Percentiles rank a stretch among this genome's conserved stretches.
Conservation (phyloP, 2,113 vertebrate genomes). For the Malurus cyaneus region DNA sequence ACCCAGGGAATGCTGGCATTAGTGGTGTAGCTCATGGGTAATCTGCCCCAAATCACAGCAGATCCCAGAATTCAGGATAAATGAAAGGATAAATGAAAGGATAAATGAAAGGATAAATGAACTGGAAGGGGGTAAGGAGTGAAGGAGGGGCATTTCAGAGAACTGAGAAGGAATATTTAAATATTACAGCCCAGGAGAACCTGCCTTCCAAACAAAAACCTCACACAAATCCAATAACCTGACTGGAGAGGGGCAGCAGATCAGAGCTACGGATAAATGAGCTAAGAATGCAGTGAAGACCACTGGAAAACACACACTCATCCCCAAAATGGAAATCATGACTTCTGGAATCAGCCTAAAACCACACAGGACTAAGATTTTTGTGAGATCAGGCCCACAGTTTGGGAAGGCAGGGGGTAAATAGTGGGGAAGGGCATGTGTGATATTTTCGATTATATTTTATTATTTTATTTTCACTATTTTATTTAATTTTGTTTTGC, state of each 20-base stretch:
- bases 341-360: neutral
- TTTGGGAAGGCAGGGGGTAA: neutral
- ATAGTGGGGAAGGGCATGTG: rapidly evolving
- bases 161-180: neutral
- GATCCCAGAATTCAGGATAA: neutral
- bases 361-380: neutral
- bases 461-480: neutral
- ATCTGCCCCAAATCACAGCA: neutral
- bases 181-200: neutral
- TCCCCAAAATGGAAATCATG: neutral
- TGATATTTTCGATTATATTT: neutral
- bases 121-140: neutral
- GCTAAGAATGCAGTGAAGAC: neutral
- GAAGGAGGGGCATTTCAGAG: neutral
- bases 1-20: neutral
- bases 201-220: neutral
- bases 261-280: neutral
- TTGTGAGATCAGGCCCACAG: neutral
- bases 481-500: neutral
- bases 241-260: neutral
- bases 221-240: neutral
- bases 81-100: neutral
- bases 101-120: neutral
- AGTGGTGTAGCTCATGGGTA: neutral
- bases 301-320: neutral